Evolutionary conservation across 2,797 vertebrate species (phyloP).

Genomic region (Aplochiton taeniatus): DNA sequence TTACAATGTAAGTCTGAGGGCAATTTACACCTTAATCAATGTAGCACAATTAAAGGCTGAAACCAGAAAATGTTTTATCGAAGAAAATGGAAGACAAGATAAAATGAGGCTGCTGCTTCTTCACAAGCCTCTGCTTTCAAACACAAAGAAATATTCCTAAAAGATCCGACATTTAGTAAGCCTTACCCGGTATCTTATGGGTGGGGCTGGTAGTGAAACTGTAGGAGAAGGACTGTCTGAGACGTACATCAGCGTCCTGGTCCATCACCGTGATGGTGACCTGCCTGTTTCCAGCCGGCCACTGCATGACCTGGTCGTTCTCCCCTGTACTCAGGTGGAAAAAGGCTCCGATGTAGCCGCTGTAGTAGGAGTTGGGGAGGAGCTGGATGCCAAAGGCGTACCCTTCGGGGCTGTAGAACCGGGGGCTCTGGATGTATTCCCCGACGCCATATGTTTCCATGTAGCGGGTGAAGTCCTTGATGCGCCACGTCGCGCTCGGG

Average conservation of each 20-base stretch:
- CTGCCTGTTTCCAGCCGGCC: constrained; percentile 77
- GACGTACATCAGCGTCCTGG: constrained; percentile 65
- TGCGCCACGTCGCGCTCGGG: constrained; percentile 73
- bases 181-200: neutral
- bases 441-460: constrained; percentile 28
- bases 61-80: too few relatives aligned
- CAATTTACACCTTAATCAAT: too few relatives aligned
- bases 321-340: constrained; percentile 80
- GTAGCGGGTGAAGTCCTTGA: constrained; percentile 67
- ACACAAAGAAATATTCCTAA: too few relatives aligned
- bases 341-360: constrained; percentile 48
- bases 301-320: constrained; percentile 72
- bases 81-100: too few relatives aligned
- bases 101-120: too few relatives aligned
- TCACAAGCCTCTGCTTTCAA: too few relatives aligned
- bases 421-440: constrained; percentile 56
- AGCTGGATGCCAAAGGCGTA: constrained; percentile 72
- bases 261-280: constrained; percentile 70
- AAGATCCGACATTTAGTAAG: neutral
- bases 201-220: constrained; percentile 69
- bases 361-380: constrained; percentile 45
- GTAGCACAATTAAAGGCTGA: too few relatives aligned
- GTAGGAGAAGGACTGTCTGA: constrained; percentile 74
- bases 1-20: too few relatives aligned
- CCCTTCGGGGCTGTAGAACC: constrained; percentile 77